Conservation (phyloP, 2,113 vertebrate species). For the Carassius carassius region DNA sequence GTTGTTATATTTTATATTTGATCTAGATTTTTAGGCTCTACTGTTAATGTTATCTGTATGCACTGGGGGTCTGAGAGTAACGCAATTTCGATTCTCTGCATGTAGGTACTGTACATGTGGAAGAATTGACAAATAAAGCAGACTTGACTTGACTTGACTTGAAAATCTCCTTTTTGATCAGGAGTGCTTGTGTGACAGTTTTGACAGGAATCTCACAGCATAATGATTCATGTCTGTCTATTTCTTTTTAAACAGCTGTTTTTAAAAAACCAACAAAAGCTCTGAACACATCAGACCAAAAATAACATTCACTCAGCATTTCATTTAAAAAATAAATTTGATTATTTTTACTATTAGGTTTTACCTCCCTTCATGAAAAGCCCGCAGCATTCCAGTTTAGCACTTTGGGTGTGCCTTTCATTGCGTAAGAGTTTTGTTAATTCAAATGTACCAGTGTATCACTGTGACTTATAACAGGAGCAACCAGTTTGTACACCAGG, state of each 20-base stretch:
- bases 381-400: neutral
- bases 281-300: neutral
- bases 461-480: conserved; percentile 47
- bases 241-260: neutral
- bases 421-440: conserved; percentile 34
- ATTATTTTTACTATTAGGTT: neutral
- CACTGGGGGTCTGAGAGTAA: too few relatives aligned
- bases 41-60: too few relatives aligned
- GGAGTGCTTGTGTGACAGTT: neutral
- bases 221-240: neutral
- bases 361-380: neutral
- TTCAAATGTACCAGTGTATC: conserved; percentile 45
- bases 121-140: too few relatives aligned
- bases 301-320: neutral
- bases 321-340: neutral
- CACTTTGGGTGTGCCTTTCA: conserved; percentile 38
- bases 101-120: too few relatives aligned
- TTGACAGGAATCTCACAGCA: neutral
- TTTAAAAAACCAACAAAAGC: neutral
- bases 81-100: too few relatives aligned
- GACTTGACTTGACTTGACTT: too few relatives aligned
- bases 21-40: too few relatives aligned
- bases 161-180: neutral
- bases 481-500: conserved; percentile 44
- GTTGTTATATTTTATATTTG: too few relatives aligned